These are phyloP conservation scores for Varroa destructor DNA, from an alignment of 1,140 invertebrate genomes.

Conservation along the genomic window DNA sequence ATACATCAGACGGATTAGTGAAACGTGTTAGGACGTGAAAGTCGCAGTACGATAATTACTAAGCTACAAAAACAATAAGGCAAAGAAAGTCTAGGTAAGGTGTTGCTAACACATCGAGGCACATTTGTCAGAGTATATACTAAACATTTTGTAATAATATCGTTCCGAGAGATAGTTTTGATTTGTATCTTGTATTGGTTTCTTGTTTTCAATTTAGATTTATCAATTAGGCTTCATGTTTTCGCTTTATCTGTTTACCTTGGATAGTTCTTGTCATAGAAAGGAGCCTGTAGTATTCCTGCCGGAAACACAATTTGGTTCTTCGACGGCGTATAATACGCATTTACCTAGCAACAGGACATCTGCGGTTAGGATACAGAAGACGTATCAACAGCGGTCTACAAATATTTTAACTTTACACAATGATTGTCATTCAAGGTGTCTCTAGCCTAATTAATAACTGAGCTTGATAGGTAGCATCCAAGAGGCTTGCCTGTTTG, in stretches of 20 bases:
- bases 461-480: too few relatives aligned
- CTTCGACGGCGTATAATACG: slow-evolving; percentile 93
- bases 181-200: not conserved
- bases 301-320: slow-evolving; percentile 91
- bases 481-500: too few relatives aligned
- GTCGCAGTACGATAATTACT: too few relatives aligned
- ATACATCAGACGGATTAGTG: not conserved
- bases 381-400: not conserved
- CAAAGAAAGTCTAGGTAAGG: not conserved
- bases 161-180: not conserved
- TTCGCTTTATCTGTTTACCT: slow-evolving; percentile 41
- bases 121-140: too few relatives aligned
- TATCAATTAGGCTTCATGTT: not conserved
- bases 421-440: too few relatives aligned
- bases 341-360: slow-evolving; percentile 56
- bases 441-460: too few relatives aligned
- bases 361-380: not conserved
- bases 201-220: too few relatives aligned
- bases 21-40: too few relatives aligned
- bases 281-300: slow-evolving; percentile 82
- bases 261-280: slow-evolving; percentile 77
- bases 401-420: not conserved
- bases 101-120: not conserved
- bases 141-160: too few relatives aligned
- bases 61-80: too few relatives aligned